These are phyloP conservation scores for Pelosia muscerda DNA, from an alignment of 2,888 invertebrate genomes.

Conservation along the genomic window DNA sequence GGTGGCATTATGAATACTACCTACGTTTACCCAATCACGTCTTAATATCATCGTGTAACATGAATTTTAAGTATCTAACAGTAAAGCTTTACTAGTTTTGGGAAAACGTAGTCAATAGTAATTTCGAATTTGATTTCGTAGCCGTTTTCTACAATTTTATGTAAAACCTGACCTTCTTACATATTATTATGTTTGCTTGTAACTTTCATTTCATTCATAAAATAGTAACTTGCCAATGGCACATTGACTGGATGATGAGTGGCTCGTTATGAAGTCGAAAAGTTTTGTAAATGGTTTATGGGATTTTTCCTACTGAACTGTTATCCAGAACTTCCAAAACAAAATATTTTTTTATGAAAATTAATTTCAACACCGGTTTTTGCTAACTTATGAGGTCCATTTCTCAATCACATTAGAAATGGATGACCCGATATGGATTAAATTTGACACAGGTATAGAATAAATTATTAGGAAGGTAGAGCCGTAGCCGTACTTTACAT, in stretches of 20 bases:
- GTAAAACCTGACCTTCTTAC: constrained; percentile 43
- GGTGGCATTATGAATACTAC: constrained; percentile 54
- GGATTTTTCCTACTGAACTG: too few relatives aligned
- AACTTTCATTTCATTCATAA: constrained; percentile 43
- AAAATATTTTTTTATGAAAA: too few relatives aligned
- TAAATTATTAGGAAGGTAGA: too few relatives aligned
- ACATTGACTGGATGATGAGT: constrained; percentile 13
- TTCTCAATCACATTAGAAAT: too few relatives aligned
- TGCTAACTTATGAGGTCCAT: too few relatives aligned
- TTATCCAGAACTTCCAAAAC: too few relatives aligned
- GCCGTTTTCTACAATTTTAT: constrained; percentile 34
- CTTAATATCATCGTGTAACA: constrained; percentile 60
- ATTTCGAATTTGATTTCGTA: constrained; percentile 36
- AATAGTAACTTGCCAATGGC: constrained; percentile 31
- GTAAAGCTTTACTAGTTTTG: constrained; percentile 39
- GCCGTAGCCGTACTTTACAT: too few relatives aligned
- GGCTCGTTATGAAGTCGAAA: not conserved
- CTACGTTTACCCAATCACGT: constrained; percentile 60
- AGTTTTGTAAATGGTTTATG: too few relatives aligned
- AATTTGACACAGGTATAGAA: too few relatives aligned
- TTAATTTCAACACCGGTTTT: too few relatives aligned
- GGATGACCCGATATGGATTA: too few relatives aligned
- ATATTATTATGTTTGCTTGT: constrained; percentile 35
- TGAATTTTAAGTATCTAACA: constrained; percentile 56
- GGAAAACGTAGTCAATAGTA: constrained; percentile 24